These are phyloP conservation scores for Hirundo rustica DNA, from an alignment of 2,797 vertebrate genomes.

Conservation along the genomic window DNA sequence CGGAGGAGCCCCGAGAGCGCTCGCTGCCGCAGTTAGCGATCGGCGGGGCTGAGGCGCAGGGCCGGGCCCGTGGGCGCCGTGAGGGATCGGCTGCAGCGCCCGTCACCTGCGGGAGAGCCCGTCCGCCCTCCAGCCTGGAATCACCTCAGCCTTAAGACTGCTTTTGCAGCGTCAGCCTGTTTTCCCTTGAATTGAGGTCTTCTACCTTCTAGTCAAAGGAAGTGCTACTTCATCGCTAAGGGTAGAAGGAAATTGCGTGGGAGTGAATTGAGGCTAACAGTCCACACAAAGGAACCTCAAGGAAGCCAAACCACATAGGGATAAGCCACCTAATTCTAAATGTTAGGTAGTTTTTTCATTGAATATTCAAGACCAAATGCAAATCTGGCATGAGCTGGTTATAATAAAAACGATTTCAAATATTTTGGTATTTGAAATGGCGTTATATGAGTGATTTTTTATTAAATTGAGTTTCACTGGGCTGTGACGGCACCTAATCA, in stretches of 20 bases:
- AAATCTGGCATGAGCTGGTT: background rate
- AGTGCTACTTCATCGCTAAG: background rate
- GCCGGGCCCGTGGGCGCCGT: background rate
- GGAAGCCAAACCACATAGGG: background rate
- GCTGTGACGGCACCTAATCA: background rate
- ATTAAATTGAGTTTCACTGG: background rate
- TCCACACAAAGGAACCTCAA: background rate
- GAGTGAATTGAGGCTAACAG: background rate
- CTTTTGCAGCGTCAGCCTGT: background rate
- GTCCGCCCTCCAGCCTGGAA: background rate
- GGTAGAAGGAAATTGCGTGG: background rate
- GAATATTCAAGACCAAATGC: background rate
- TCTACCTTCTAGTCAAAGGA: background rate
- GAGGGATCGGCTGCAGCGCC: background rate
- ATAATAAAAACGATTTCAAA: background rate
- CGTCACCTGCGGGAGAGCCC: background rate
- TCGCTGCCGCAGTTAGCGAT: background rate
- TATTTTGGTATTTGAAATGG: background rate
- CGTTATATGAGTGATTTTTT: background rate
- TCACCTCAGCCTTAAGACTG: background rate
- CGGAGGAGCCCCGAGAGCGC: background rate
- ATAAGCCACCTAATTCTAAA: background rate
- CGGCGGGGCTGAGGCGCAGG: background rate
- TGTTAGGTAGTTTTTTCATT: background rate
- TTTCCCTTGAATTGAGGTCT: background rate